Evolutionary conservation across 2,797 vertebrate species (phyloP).

Genomic region (Chanos chanos): DNA sequence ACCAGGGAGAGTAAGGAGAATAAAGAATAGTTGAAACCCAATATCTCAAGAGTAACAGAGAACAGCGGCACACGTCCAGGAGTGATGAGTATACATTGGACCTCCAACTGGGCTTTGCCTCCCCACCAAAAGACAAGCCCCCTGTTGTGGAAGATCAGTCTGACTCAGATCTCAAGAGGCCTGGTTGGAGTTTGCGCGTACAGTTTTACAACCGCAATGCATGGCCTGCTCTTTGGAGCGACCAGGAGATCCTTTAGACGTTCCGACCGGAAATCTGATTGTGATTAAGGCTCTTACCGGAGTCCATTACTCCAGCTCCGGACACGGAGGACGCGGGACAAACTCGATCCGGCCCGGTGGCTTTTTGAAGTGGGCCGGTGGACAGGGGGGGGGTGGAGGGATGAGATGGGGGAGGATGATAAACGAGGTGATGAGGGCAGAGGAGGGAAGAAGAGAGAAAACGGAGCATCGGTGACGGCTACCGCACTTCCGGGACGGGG

Average conservation of each 20-base stretch:
- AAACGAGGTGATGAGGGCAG: constrained; percentile 76
- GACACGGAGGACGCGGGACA: constrained; percentile 54
- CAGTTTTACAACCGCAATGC: constrained; percentile 47
- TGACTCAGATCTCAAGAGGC: constrained; percentile 40
- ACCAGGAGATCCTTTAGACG: background rate
- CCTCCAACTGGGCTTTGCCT: constrained; percentile 2
- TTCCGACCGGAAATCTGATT: constrained; percentile 55
- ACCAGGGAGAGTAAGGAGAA: too few species aligned
- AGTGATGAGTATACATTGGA: background rate
- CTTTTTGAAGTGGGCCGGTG: constrained; percentile 80
- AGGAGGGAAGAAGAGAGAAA: constrained; percentile 39
- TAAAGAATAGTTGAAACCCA: background rate
- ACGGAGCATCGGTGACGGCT: constrained; percentile 64
- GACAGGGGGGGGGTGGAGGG: constrained; percentile 43
- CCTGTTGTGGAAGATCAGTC: background rate
- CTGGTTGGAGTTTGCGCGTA: constrained; percentile 20
- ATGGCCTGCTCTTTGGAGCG: constrained; percentile 19
- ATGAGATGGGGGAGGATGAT: constrained; percentile 67
- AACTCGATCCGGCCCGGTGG: constrained; percentile 60
- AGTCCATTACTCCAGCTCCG: constrained; percentile 61
- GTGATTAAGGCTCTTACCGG: constrained; percentile 65
- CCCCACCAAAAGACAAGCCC: background rate
- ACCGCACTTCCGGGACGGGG: constrained; percentile 63
- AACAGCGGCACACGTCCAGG: background rate
- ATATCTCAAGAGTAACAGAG: constrained; percentile 1